Base-by-base conservation (phyloP, 2,888 invertebrate species). In the Caenorhabditis sinica region DNA sequence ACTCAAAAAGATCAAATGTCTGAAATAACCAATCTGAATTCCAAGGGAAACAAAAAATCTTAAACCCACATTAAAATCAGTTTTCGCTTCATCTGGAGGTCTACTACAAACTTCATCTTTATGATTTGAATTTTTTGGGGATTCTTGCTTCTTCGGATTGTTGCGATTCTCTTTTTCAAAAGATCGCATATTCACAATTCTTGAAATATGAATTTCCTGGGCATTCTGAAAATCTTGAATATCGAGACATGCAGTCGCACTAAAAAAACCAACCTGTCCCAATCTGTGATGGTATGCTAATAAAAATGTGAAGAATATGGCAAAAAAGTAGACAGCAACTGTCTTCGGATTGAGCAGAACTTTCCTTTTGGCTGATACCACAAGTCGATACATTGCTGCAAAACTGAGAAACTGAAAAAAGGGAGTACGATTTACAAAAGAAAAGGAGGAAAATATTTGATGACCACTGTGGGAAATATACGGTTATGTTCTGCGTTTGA, bases 1-100 rank as follows among this genome's bases (percentile, higher is more conserved):
- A 51, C 49, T 86, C 80, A 68, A 86, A 89, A 5, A 89, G 40
- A 75, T 89, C 89, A 43, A 75, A 71, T 3, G 87, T 87, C 89
- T 89, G 71, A 71, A 86, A 75, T 5, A 17, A 45, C 1, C 1
- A 11, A 30, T n/a, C 17, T 30, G n/a, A 17, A 53, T 23, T 9
- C 23, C n/a, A n/a, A 28, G 8, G 15, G 28, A 56, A 56, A 11
- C 1, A 6, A 13, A 8, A 20, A 51, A 30, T 53, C 13, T 25
- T 2, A 61, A 45, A 56, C 71, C 71, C 23, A 80, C 84, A 71
- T 84, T 84, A 23, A 68, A 75, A 69, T 75, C 71, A 1, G 75
- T 56, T 25, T 36, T 53, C 1, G 17, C 25, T 40, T 84, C 84
- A 6, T 45, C 40, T n/a, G 72, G 79, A 2, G 71, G 79, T 9